Conservation (phyloP, 2,888 invertebrate genomes). For the Thymelicus lineola region DNA sequence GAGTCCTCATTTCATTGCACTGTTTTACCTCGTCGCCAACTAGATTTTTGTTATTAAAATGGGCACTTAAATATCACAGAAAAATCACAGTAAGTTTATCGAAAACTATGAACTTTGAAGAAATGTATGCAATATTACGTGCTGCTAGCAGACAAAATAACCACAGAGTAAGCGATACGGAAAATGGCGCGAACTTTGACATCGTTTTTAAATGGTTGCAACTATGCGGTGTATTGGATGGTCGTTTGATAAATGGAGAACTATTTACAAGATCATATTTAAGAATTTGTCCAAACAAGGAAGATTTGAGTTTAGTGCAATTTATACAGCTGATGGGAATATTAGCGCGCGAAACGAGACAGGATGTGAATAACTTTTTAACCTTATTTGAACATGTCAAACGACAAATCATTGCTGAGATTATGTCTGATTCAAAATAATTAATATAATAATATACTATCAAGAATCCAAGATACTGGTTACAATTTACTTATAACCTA, state of each 20-base stretch:
- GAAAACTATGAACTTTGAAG: constrained; percentile 52
- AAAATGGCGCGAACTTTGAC: constrained; percentile 46
- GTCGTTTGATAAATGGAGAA: constrained; percentile 37
- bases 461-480: no score
- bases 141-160: constrained; percentile 47
- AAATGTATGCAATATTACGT: constrained; percentile 49
- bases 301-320: constrained; percentile 48
- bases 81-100: background rate
- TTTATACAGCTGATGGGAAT: constrained; percentile 54
- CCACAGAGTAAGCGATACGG: background rate
- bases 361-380: constrained; percentile 44
- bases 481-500: no score
- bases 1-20: background rate
- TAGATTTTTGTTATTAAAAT: background rate
- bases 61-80: background rate
- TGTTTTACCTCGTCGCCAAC: background rate
- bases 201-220: constrained; percentile 52
- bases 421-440: constrained; percentile 11
- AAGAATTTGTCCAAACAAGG: constrained; percentile 49
- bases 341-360: constrained; percentile 47
- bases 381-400: constrained; percentile 48
- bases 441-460: background rate
- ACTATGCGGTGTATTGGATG: constrained; percentile 52
- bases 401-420: constrained; percentile 40
- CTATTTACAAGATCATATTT: constrained; percentile 46